Conservation (phyloP, 2,113 vertebrate species). For the Xiphophorus maculatus region DNA sequence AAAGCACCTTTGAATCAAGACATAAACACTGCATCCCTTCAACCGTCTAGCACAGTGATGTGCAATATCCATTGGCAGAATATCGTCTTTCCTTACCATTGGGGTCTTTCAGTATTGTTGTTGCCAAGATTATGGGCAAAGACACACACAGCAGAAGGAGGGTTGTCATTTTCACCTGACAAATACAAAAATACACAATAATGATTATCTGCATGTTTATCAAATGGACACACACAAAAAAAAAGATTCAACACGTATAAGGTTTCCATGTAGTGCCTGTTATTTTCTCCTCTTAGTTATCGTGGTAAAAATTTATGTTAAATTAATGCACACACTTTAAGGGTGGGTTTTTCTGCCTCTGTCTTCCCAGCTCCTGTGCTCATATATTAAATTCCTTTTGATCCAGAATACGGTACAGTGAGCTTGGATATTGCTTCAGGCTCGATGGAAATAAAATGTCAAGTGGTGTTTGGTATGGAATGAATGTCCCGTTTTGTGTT, state of each 20-base stretch:
- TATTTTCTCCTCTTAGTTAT: neutral
- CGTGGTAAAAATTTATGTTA: neutral
- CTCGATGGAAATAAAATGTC: constrained; percentile 39
- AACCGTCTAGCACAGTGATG: neutral
- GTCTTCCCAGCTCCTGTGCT: constrained; percentile 4
- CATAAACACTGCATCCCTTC: neutral
- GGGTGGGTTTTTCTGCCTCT: neutral
- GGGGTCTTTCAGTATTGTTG: constrained; percentile 74
- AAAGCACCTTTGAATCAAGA: neutral
- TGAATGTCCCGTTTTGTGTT: constrained; percentile 61
- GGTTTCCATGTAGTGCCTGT: neutral
- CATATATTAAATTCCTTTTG: constrained; percentile 1
- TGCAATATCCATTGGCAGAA: too few species aligned
- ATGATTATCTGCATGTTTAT: neutral
- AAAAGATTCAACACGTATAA: neutral
- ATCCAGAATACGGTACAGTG: constrained; percentile 5
- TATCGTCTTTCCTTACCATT: constrained; percentile 69
- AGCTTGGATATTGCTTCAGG: constrained; percentile 28
- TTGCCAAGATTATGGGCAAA: constrained; percentile 82
- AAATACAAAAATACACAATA: constrained; percentile 26
- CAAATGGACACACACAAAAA: neutral
- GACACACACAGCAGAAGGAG: constrained; percentile 87
- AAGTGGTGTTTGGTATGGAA: constrained; percentile 30
- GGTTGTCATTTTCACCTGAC: constrained; percentile 91
- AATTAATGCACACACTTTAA: neutral